Base-by-base conservation (phyloP, 1,140 invertebrate genomes). In the Pantala flavescens region DNA sequence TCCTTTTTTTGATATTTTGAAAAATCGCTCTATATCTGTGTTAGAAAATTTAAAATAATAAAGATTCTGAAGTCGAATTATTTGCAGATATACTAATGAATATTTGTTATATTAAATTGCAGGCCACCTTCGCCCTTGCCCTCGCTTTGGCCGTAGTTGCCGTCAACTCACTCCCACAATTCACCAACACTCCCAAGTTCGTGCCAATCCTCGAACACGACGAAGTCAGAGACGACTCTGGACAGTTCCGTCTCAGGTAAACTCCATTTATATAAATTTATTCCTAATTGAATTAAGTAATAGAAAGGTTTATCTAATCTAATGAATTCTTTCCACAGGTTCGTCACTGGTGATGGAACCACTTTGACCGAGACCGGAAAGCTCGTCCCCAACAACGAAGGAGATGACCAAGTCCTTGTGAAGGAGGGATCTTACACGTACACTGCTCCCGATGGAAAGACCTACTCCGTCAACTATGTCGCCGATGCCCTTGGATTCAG, bases 401-500 rank as follows among this genome's bases (percentile, higher is more conserved):
- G 71, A 23, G 7, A 2, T 43, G 28, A 36, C 28, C 23, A 74
- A 2, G 28, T 74, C 14, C 73, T 74, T 24, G 36, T 74, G 19
- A 23, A 74, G 43, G 49, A 81, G 83, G 76, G 79, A 77, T 23
- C 43, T 7, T 21, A 73, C 23, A 24, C 71, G 7, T 78, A 78
- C 77, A 71, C 55, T n/a, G 70, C 36, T 10, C 43, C 75, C 16
- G 77, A 78, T 23, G 77, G 77, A 24, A 63, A 23, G 11, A 23
- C 63, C 43, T 75, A 77, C 72, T 71, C 77, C 43, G 43, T 79
- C 19, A 63, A 74, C n/a, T 79, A 83, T 78, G 79, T 82, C n/a
- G 79, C 79, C 14, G 79, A 80, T 74, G 78, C 79, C 49, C 75
- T 77, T 74, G 79, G 79, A 63, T 81, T 77, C 78, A n/a, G 71